These are phyloP conservation scores for Gymnoscopelus braueri DNA, from an alignment of 2,797 vertebrate genomes.

Conservation along the genomic window DNA sequence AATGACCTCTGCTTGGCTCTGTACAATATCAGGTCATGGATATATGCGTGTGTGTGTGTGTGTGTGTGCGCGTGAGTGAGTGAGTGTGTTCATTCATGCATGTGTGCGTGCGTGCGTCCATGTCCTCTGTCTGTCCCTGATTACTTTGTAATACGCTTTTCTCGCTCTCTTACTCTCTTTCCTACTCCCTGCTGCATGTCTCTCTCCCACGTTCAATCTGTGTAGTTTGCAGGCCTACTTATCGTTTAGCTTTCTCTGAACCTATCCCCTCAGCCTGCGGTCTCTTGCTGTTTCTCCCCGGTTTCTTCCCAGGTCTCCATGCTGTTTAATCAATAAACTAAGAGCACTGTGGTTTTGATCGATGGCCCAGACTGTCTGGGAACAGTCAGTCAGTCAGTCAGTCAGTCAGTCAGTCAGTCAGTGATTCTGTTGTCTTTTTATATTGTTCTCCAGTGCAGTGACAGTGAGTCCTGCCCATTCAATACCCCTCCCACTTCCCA, in stretches of 20 bases:
- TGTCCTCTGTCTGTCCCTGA: neutral
- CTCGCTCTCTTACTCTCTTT: neutral
- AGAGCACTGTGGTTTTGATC: constrained; percentile 67
- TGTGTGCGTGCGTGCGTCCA: no score
- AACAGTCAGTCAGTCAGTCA: constrained; percentile 28
- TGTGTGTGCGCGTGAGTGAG: no score
- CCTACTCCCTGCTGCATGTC: neutral
- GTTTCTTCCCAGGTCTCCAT: constrained; percentile 36
- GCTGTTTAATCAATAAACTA: constrained; percentile 69
- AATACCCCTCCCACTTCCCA: constrained; percentile 27
- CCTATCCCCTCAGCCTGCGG: constrained; percentile 13
- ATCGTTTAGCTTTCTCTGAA: neutral
- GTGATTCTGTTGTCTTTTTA: constrained; percentile 28
- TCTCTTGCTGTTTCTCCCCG: constrained; percentile 28
- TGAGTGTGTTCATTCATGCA: no score
- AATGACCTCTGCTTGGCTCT: constrained; percentile 34
- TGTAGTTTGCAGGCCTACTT: neutral
- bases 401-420: constrained; percentile 25
- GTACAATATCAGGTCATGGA: constrained; percentile 15
- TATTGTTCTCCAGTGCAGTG: constrained; percentile 28
- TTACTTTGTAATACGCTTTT: neutral
- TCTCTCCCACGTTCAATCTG: neutral
- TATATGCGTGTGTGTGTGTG: no score
- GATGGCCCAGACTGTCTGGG: constrained; percentile 59
- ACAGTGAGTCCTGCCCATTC: constrained; percentile 43